A percentile compares a stretch with the other conserved stretches of the same genome.
Evolutionary conservation across 2,888 invertebrate species (phyloP).

Genomic region (Caenorhabditis sulstoni): DNA sequence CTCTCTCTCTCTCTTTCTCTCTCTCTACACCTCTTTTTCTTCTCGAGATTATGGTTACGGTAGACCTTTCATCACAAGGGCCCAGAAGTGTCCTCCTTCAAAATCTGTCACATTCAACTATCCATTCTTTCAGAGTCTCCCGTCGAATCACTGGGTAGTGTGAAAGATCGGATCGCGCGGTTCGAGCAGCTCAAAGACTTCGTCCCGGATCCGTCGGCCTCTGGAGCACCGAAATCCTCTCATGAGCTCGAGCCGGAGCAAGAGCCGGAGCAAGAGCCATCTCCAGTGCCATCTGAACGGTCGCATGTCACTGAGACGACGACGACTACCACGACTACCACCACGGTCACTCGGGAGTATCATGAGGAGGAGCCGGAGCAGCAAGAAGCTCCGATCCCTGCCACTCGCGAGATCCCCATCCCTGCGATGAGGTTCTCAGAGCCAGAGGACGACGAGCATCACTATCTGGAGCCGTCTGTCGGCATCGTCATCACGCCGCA

Average conservation of each 20-base stretch:
- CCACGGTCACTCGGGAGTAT: too few species aligned
- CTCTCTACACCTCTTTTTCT: not conserved
- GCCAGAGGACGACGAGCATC: slow-evolving; percentile 5
- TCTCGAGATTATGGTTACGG: not conserved
- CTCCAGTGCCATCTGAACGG: not conserved
- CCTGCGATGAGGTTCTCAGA: slow-evolving; percentile 21
- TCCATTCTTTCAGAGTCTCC: slow-evolving; percentile 65
- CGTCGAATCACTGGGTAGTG: slow-evolving; percentile 66
- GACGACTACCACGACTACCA: too few species aligned
- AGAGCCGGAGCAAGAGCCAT: not conserved
- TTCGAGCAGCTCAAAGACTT: slow-evolving; percentile 65
- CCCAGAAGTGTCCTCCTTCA: not conserved
- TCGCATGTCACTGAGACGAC: not conserved
- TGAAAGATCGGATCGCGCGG: slow-evolving; percentile 69
- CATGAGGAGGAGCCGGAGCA: not conserved
- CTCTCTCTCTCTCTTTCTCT: slow-evolving; percentile 3
- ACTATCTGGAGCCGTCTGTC: slow-evolving; percentile 37
- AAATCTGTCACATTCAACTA: too few species aligned
- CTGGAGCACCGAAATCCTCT: slow-evolving; percentile 14
- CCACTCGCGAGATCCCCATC: not conserved
- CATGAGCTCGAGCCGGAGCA: not conserved
- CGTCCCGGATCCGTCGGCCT: slow-evolving; percentile 29
- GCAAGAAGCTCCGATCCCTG: not conserved
- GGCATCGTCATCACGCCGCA: slow-evolving; percentile 64
- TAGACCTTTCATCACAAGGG: not conserved